Evolutionary conservation across 2,888 invertebrate species (phyloP).

Genomic region (Lasioglossum zephyrum): DNA sequence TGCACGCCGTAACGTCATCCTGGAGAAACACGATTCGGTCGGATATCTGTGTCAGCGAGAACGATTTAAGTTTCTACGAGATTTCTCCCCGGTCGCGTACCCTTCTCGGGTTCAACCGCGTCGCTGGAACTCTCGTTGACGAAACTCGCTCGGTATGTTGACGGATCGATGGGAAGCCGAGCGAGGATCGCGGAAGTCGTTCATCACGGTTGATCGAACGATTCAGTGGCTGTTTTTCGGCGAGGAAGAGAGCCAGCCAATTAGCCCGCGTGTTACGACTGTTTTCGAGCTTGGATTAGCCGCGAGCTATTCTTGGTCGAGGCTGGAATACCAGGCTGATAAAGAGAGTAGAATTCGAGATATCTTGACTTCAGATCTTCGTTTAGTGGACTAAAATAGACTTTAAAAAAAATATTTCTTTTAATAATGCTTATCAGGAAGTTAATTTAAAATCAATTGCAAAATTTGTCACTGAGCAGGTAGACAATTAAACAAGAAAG

Average conservation of each 20-base stretch:
- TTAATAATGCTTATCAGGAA: too few relatives aligned
- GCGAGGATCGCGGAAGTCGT: slow-evolving; percentile 3
- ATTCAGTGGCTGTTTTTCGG: slow-evolving; percentile 1
- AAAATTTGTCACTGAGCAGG: too few relatives aligned
- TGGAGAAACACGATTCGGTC: slow-evolving; percentile 40
- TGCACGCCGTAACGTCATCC: slow-evolving; percentile 24
- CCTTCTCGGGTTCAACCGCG: not conserved
- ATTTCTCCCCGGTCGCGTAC: slow-evolving; percentile 41
- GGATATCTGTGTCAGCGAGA: slow-evolving; percentile 56
- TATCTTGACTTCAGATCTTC: not conserved
- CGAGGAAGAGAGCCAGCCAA: not conserved
- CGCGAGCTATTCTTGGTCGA: not conserved
- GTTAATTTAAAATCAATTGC: too few relatives aligned
- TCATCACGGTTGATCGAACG: not conserved
- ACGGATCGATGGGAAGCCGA: not conserved
- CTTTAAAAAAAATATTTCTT: too few relatives aligned
- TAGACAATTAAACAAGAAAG: too few relatives aligned
- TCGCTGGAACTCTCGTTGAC: not conserved
- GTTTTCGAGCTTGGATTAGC: not conserved
- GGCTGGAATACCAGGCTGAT: not conserved
- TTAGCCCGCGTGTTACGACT: not conserved
- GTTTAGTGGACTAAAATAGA: too few relatives aligned
- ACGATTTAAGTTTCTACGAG: slow-evolving; percentile 57
- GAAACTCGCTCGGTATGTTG: not conserved
- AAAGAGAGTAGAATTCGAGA: not conserved